Conservation (phyloP, 2,797 vertebrate species). For the Chromobotia macracanthus region DNA sequence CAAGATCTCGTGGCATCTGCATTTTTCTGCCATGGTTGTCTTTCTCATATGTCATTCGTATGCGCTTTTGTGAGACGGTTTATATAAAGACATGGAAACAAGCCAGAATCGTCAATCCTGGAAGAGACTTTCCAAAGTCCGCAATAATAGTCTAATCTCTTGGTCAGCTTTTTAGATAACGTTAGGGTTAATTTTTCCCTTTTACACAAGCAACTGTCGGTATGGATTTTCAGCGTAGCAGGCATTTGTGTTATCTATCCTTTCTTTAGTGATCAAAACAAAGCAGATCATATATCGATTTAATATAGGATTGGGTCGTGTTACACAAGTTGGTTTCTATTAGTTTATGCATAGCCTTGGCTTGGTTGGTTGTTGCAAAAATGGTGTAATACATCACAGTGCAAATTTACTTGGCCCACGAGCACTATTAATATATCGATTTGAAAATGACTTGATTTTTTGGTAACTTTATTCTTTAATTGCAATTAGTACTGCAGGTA, state of each 20-base stretch:
- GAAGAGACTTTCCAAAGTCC: conserved; percentile 76
- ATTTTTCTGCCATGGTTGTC: conserved; percentile 79
- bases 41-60: conserved; percentile 72
- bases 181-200: conserved; percentile 32
- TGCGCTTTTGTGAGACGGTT: conserved; percentile 71
- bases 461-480: conserved; percentile 70
- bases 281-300: conserved; percentile 51
- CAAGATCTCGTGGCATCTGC: conserved; percentile 77
- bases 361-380: conserved; percentile 69
- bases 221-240: conserved; percentile 70
- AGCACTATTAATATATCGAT: conserved; percentile 66
- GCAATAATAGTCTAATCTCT: conserved; percentile 67
- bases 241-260: conserved; percentile 67
- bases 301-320: conserved; percentile 66
- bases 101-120: conserved; percentile 69
- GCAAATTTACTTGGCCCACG: conserved; percentile 67
- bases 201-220: conserved; percentile 46
- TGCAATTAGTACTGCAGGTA: conserved; percentile 78
- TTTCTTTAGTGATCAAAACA: conserved; percentile 15
- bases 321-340: conserved; percentile 46
- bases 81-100: conserved; percentile 68
- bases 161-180: conserved; percentile 40
- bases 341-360: conserved; percentile 60
- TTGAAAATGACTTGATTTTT: conserved; percentile 79
- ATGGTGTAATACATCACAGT: conserved; percentile 68